Evolutionary conservation across 2,888 invertebrate species (phyloP).

Genomic region (Steinernema carpocapsae): DNA sequence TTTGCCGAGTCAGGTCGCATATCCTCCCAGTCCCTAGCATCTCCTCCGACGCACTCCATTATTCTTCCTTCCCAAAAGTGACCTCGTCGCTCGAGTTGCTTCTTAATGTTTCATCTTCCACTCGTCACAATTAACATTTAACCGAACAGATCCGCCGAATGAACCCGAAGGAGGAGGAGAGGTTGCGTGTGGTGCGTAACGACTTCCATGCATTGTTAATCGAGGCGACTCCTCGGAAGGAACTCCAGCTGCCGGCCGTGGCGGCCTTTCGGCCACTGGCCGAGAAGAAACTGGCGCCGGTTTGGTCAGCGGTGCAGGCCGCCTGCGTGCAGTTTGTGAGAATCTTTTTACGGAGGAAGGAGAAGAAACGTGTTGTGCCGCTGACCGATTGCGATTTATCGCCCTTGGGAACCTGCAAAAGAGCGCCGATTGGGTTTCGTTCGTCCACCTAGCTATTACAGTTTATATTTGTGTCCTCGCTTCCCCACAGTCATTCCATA

Average conservation of each 20-base stretch:
- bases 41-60: background rate
- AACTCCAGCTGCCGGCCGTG: background rate
- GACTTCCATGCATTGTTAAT: constrained; percentile 33
- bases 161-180: background rate
- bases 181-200: constrained; percentile 27
- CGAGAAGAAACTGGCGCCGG: background rate
- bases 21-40: no score
- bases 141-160: background rate
- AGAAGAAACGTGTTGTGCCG: background rate
- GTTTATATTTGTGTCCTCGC: no score
- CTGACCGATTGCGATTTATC: constrained; percentile 28
- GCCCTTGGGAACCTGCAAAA: background rate
- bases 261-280: background rate
- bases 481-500: no score
- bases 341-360: background rate
- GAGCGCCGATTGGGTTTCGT: background rate
- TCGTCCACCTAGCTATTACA: no score
- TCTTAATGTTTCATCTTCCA: background rate
- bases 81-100: background rate
- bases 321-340: background rate
- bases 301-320: constrained; percentile 8
- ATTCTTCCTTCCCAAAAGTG: background rate
- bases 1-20: no score
- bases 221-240: constrained; percentile 15
- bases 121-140: no score